Evolutionary conservation across 1,140 invertebrate species (phyloP), one percentile per base, ranked within the genome.

Genomic region (Sycophila sp.): DNA sequence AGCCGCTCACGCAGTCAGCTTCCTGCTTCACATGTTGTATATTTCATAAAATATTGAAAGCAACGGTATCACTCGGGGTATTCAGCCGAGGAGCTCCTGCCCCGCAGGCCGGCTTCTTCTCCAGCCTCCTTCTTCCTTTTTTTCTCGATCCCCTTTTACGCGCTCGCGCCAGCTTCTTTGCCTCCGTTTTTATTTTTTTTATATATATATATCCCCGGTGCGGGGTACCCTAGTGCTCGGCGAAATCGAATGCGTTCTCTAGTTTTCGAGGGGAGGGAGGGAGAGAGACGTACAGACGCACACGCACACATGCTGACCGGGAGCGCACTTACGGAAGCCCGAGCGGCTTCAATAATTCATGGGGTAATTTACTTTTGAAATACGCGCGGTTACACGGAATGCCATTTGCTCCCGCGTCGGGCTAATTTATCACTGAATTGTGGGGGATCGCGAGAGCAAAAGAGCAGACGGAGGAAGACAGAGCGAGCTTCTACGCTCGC

Each of bases 21-120:
- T 69, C 67, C 67, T 63, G 67, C 67, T 69, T 62, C 67, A 63
- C 67, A 69, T 69, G 66, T 69, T 63, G 42, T 47, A 30, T 45
- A 63, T 70, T 70, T 70, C 68, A 70, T 70, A 70, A 70, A 70
- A 70, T 70, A 70, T 70, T 40, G 68, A 70, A 69, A 69, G 66
- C 67, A 69, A 69, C 67, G 59, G 67, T 63, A 69, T 55, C 55
- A 45, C 28, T 45, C 28, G 51, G 51, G 10, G 64, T 53, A 56
- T 66, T 55, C 63, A 56, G 26, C 55, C 65, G 32, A 49, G 42
- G 28, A 19, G 30, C 2, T 26, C 49, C n/a, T 4, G 13, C 32
- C 24, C 15, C 15, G 15, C 24, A 38, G 7, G n/a, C 49, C 26
- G 24, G 19, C 42, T 47, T 17, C 53, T 56, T 17, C 34, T 40